Evolutionary conservation across 2,888 invertebrate genomes (phyloP), one percentile per base, ranked within the genome.

Genomic region (Stomorhina lunata): DNA sequence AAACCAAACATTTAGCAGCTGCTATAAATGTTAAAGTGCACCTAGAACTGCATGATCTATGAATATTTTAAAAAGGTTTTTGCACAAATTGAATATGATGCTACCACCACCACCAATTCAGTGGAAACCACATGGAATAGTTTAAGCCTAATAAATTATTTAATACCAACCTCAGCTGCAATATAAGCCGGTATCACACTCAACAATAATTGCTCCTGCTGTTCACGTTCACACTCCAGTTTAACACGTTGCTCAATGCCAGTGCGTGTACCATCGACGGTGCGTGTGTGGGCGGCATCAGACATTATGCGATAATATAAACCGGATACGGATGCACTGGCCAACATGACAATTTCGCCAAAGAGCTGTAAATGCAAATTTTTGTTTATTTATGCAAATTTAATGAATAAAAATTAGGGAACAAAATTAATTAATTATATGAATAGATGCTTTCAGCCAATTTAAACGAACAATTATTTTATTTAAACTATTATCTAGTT

Each of bases 151-250:
- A n/a, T n/a, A n/a, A n/a, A n/a, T n/a, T n/a, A n/a, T n/a, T n/a
- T n/a, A n/a, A 89, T 45, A 91, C 94, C 93, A 89, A 96, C 98
- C 95, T 98, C 97, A 29, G 97, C 97, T 12, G 98, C 97, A 84
- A 98, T 96, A 89, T 98, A 98, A 12, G 98, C 98, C 0, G 98
- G 98, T 87, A 98, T 98, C 61, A 98, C 98, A 86, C 97, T 97
- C 20, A 98, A 93, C 78, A 98, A 92, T 81, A 98, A 92, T 88
- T 97, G 95, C 90, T 98, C 98, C 91, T 98, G 98, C 88, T 97
- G 97, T 87, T 98, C 97, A 86, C 96, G 94, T 91, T 98, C 98
- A 88, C 97, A 96, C 92, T 98, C 98, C 84, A 98, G 92, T 91
- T 97, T 97, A 80, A 98, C 96, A 78, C 98, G 93, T 84, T 97